Percentiles rank a stretch among this genome's conserved stretches.
phyloP scores from a whole-genome alignment of 2,113 vertebrate species.

The Microcebus lehilahytsara region DNA sequence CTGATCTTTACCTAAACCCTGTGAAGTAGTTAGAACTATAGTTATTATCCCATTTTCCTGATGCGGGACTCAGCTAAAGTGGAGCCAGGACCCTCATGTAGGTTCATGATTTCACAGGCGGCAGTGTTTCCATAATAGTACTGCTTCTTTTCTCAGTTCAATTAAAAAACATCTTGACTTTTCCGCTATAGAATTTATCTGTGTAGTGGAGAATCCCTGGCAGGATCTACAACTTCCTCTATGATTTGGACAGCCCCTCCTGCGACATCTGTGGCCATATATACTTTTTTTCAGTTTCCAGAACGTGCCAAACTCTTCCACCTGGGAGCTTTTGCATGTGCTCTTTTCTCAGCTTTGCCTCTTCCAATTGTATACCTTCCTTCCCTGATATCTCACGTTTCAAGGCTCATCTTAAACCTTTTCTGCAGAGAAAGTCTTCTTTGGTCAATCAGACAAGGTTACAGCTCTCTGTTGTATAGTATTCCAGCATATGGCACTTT shows the following conservation, averaged over 20 bases:
- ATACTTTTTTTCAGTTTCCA: not conserved
- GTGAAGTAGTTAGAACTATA: not conserved
- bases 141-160: not conserved
- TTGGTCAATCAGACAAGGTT: not conserved
- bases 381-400: not conserved
- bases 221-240: not conserved
- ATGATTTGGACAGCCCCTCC: not conserved
- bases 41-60: conserved; percentile 1
- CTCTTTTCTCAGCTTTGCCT: not conserved
- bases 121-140: not conserved
- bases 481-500: not conserved
- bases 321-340: not conserved
- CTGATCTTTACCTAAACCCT: not conserved
- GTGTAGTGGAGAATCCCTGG: not conserved
- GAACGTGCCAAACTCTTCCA: not conserved
- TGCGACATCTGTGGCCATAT: not conserved
- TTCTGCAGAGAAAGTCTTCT: not conserved
- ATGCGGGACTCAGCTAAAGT: not conserved
- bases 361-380: too few species aligned
- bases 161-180: not conserved
- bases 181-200: not conserved
- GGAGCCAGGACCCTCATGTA: not conserved
- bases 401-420: not conserved
- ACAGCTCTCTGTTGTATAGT: not conserved
- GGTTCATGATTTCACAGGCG: not conserved